Conservation (phyloP, 2,113 vertebrate genomes). For the Scartelaos histophorus region DNA sequence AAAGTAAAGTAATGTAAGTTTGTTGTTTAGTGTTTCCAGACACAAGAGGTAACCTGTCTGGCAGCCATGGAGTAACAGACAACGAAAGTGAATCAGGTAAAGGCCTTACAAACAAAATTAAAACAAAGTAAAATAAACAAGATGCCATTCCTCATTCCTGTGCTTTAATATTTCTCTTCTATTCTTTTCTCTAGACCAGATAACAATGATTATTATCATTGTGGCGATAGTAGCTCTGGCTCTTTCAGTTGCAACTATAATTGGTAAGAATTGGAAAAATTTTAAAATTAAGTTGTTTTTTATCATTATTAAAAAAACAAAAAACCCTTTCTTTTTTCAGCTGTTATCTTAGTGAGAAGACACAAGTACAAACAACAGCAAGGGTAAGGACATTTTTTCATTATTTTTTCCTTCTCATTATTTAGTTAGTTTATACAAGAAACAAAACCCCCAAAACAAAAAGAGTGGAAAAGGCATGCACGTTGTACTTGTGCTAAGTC, state of each 20-base stretch:
- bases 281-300: neutral
- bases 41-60: neutral
- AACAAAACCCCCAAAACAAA: neutral
- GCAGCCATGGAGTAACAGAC: conserved; percentile 10
- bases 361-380: conserved; percentile 50
- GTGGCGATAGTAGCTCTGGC: conserved; percentile 49
- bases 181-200: conserved; percentile 43
- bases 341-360: conserved; percentile 56
- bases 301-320: neutral
- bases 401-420: neutral
- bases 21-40: neutral
- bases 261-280: conserved; percentile 53
- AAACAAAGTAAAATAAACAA: neutral
- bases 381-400: conserved; percentile 60
- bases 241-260: conserved; percentile 51
- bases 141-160: neutral
- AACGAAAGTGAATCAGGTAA: conserved; percentile 14
- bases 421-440: neutral
- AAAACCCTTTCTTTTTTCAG: conserved; percentile 41
- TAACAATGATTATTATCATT: conserved; percentile 57
- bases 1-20: neutral
- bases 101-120: neutral
- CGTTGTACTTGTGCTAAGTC: conserved; percentile 25
- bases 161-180: neutral
- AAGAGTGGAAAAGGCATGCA: conserved; percentile 1